Evolutionary conservation across 2,888 invertebrate genomes (phyloP).

Genomic region (Habroteleia sp.): DNA sequence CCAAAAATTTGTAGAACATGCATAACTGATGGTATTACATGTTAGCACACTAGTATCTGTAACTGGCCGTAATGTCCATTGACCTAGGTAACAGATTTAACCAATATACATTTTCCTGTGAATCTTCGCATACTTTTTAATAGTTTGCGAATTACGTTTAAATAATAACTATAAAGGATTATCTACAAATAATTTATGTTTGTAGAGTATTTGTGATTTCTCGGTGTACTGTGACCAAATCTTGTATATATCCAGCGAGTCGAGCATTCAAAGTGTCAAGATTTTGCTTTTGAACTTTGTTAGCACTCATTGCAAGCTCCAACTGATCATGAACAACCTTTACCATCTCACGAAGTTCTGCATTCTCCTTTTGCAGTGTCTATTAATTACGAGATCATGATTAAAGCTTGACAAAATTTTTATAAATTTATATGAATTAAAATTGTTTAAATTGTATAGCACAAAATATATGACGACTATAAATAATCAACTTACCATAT

Average conservation of each 20-base stretch:
- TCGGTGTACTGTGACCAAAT: conserved; percentile 90
- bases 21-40: conserved; percentile 42
- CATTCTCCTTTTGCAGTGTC: conserved; percentile 85
- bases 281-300: conserved; percentile 91
- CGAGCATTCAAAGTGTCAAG: conserved; percentile 91
- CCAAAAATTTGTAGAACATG: conserved; percentile 25
- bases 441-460: too few species aligned
- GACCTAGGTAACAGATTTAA: conserved; percentile 56
- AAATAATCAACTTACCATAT: conserved; percentile 69
- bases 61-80: conserved; percentile 36
- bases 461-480: not conserved
- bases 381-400: too few species aligned
- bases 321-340: conserved; percentile 90
- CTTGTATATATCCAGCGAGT: conserved; percentile 90
- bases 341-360: conserved; percentile 85
- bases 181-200: conserved; percentile 83
- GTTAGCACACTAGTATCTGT: conserved; percentile 47
- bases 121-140: conserved; percentile 40
- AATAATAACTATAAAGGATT: conserved; percentile 70
- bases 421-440: too few species aligned
- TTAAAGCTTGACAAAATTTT: too few species aligned
- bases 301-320: conserved; percentile 89
- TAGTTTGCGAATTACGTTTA: conserved; percentile 63
- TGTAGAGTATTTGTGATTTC: conserved; percentile 91
- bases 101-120: conserved; percentile 60